Evolutionary conservation across 1,140 invertebrate species (phyloP), one percentile per base, ranked within the genome.

Genomic region (Danaus plexippus): DNA sequence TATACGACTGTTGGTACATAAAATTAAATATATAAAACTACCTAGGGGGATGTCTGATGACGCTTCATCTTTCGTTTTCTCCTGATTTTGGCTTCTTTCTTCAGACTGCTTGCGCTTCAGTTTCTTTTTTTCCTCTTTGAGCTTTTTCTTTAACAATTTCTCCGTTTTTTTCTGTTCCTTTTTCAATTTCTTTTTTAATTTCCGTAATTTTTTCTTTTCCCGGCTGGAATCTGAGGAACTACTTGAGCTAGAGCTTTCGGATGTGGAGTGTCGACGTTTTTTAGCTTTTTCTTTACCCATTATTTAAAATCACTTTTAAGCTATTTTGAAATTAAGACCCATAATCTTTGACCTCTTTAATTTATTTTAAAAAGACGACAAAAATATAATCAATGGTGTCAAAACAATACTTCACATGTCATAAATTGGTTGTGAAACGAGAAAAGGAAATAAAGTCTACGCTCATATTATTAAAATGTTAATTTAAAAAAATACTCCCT

Each of bases 21-120:
- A 15, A 10, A 18, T 22, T 22, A 18, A 15, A 12, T 22, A 22
- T 1, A n/a, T 48, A 48, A 15, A 48, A 48, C 12, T 61, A 89
- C 88, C 88, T 62, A 89, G 73, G 47, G 88, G 88, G 69, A 89
- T 88, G 57, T 87, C 82, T 3, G 78, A 67, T 0, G 83, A 68
- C 1, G 61, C 51, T 22, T 75, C 75, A 15, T 62, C 57, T n/a
- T 64, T 57, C 8, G 52, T 53, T 41, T 61, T 56, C 11, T 72
- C 71, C 11, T 63, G 47, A 54, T 64, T 75, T 10, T 59, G 47
- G 46, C 76, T 81, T 10, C 62, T 62, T 42, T 70, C 75, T 50
- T 70, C 72, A 43, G 61, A 74, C 13, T 66, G 66, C 53, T 80
- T 77, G 69, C 79, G 81, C 63, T 80, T 83, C 11, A 80, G 55